A percentile compares a stretch with the other conserved stretches of the same genome.
Evolutionary conservation across 2,797 vertebrate species (phyloP).

Genomic region (Melanotaenia nigrans): DNA sequence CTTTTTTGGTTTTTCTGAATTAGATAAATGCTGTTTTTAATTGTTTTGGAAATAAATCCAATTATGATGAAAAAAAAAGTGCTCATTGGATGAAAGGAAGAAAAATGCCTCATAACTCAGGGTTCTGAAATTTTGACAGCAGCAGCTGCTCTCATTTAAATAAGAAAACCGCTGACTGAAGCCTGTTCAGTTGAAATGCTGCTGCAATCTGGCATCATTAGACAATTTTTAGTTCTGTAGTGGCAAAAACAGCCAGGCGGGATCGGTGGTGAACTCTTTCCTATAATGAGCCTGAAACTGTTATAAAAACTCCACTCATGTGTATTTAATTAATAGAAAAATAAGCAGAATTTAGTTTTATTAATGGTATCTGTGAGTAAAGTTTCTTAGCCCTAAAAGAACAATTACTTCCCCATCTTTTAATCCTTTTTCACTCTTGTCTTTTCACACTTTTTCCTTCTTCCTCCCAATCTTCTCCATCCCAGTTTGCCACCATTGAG

Average conservation of each 20-base stretch:
- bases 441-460: neutral
- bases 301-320: neutral
- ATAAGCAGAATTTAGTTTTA: neutral
- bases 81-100: slow-evolving; percentile 29
- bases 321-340: neutral
- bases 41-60: slow-evolving; percentile 39
- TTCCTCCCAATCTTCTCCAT: neutral
- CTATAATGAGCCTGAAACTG: neutral
- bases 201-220: slow-evolving; percentile 9
- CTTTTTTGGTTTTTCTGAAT: slow-evolving; percentile 34
- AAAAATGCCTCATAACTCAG: slow-evolving; percentile 5
- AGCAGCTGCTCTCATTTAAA: slow-evolving; percentile 30
- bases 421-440: neutral
- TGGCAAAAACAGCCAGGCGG: neutral
- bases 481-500: slow-evolving; percentile 97
- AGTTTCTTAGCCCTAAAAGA: neutral
- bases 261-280: neutral
- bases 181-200: slow-evolving; percentile 8
- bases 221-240: slow-evolving; percentile 1
- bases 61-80: slow-evolving; percentile 12
- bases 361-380: neutral
- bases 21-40: slow-evolving; percentile 25
- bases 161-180: slow-evolving; percentile 42
- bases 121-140: slow-evolving; percentile 14
- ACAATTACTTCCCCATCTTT: neutral